Base-by-base conservation (phyloP, 2,888 invertebrate genomes). In the Onthophagus sagittarius region DNA sequence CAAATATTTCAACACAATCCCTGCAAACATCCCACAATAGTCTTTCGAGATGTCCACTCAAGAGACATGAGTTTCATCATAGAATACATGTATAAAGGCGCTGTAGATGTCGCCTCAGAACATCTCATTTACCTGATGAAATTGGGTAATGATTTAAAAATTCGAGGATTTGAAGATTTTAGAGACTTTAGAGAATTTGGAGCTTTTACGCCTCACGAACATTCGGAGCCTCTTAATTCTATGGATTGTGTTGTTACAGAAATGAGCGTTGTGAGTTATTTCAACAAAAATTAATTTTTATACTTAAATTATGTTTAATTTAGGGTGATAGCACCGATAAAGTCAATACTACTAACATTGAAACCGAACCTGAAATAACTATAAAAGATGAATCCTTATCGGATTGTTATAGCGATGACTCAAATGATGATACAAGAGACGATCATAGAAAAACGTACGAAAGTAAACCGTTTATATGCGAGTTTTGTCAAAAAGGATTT, bases 1-100 rank as follows among this genome's bases (percentile, higher is more conserved):
- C 89, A 90, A 79, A 90, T 93, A 79, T 91, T 93, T 86, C 89
- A 90, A 82, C 92, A 92, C 84, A 92, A 92, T 84, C 90, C 91
- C 79, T 91, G 91, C 82, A 90, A 92, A 81, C 92, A 93, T 81
- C 92, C 93, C 23, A 90, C 92, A 77, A 88, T 93, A 77, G 91
- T 93, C 75, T 86, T 93, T 79, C 90, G 91, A 83, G 90, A 90
- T 71, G 90, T 91, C 31, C 88, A 89, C 0, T 88, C 89, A 79
- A 88, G 89, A 71, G 91, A 91, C 83, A 90, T 92, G 86, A 89
- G 90, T 81, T 87, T 90, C 75, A 86, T 92, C 62, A 86, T 92
- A 76, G 91, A 91, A 81, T 90, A 92, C 77, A 92, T 92, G 89
- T 92, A 92, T 83, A 89, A 90, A 77, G 92, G 92, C 0, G 90